Evolutionary conservation across 2,113 vertebrate genomes (phyloP).

Genomic region (Trinectes maculatus): DNA sequence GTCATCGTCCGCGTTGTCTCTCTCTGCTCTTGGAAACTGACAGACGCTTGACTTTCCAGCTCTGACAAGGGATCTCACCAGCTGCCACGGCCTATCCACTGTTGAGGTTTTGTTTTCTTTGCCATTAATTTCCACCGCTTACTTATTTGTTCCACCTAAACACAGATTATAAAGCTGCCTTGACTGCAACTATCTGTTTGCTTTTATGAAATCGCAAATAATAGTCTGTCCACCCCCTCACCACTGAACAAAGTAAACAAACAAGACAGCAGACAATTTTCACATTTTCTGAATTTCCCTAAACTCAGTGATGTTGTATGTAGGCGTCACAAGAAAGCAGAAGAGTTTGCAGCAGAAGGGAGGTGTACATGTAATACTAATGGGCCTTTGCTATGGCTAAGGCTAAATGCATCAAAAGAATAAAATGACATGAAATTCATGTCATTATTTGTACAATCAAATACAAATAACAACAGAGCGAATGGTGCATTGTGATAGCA

Average conservation of each 20-base stretch:
- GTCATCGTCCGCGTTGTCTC: slow-evolving; percentile 51
- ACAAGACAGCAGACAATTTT: slow-evolving; percentile 34
- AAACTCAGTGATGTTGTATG: slow-evolving; percentile 22
- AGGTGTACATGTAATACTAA: slow-evolving; percentile 35
- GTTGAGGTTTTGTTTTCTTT: slow-evolving; percentile 36
- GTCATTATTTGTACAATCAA: slow-evolving; percentile 33
- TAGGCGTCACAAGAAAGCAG: slow-evolving; percentile 14
- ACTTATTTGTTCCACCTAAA: slow-evolving; percentile 69
- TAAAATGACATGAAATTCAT: slow-evolving; percentile 33
- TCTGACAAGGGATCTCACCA: slow-evolving; percentile 34
- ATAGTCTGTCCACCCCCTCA: slow-evolving; percentile 58
- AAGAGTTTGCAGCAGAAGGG: slow-evolving; percentile 12
- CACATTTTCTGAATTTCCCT: slow-evolving; percentile 41
- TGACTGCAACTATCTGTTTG: slow-evolving; percentile 31
- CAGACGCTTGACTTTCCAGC: slow-evolving; percentile 49
- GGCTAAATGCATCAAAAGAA: slow-evolving; percentile 31
- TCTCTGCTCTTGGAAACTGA: slow-evolving; percentile 46
- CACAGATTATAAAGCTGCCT: slow-evolving; percentile 45
- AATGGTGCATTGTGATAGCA: background rate
- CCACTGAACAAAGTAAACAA: slow-evolving; percentile 51
- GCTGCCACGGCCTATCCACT: slow-evolving; percentile 18
- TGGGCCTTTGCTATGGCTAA: slow-evolving; percentile 21
- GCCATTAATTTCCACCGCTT: slow-evolving; percentile 50
- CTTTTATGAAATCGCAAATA: slow-evolving; percentile 57
- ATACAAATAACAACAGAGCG: too few relatives aligned